These are phyloP conservation scores for Stigmatopora nigra DNA, from an alignment of 2,113 vertebrate genomes.

Conservation along the genomic window DNA sequence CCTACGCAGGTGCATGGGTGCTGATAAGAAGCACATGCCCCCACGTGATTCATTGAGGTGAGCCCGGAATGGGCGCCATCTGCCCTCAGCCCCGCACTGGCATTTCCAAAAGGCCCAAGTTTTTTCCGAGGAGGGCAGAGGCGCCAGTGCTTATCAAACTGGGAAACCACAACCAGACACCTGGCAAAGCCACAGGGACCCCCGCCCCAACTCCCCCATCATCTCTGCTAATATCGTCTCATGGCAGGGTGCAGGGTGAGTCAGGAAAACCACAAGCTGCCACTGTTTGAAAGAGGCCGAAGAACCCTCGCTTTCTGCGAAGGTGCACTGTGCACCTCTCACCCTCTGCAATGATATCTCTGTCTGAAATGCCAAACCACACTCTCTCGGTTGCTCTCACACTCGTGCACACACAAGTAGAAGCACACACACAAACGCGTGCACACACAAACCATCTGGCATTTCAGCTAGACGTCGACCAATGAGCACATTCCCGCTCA, in stretches of 20 bases:
- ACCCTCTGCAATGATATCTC: slow-evolving; percentile 56
- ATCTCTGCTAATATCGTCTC: slow-evolving; percentile 23
- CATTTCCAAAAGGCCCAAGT: slow-evolving; percentile 52
- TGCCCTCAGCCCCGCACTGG: slow-evolving; percentile 51
- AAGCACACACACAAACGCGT: not conserved
- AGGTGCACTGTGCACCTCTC: slow-evolving; percentile 24
- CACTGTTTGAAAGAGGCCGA: slow-evolving; percentile 21
- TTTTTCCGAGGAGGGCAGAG: slow-evolving; percentile 17
- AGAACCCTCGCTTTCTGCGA: slow-evolving; percentile 4
- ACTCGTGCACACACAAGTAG: not conserved
- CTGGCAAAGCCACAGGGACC: slow-evolving; percentile 38
- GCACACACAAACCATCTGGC: slow-evolving; percentile 41
- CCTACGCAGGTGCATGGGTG: slow-evolving; percentile 59
- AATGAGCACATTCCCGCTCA: slow-evolving; percentile 23
- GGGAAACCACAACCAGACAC: slow-evolving; percentile 27
- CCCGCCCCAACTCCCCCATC: slow-evolving; percentile 24
- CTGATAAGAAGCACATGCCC: slow-evolving; percentile 59
- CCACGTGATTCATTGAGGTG: slow-evolving; percentile 54
- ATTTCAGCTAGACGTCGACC: slow-evolving; percentile 49
- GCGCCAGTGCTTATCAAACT: slow-evolving; percentile 49
- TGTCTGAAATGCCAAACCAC: slow-evolving; percentile 65
- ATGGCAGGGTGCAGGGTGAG: slow-evolving; percentile 12
- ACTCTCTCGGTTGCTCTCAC: not conserved
- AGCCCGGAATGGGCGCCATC: slow-evolving; percentile 39
- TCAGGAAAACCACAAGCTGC: slow-evolving; percentile 34